Base-by-base conservation (phyloP, 1,140 invertebrate species). In the Pachyrhynchus sulphureomaculatus region DNA sequence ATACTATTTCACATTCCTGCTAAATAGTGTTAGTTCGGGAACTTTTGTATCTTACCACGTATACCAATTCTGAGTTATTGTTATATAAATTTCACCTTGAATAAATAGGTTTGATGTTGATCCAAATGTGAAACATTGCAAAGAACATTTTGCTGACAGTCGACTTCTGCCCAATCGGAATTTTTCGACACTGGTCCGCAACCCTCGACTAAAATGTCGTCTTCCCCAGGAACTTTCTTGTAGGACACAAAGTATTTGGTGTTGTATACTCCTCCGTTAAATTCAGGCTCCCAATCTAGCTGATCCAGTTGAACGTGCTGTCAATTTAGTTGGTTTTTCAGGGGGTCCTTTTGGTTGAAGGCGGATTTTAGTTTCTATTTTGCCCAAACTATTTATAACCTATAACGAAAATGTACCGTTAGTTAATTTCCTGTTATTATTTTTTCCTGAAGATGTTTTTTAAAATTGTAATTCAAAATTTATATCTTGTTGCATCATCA, bases 231-330 rank as follows among this genome's bases (percentile, higher is more conserved):
- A 0, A 88, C 82, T 21, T 87, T 82, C 44, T 85, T 83, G 71
- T 90, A 91, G 8, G 84, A 84, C 4, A 94, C 88, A 66, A 90
- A 90, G 75, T 91, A 94, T 69, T 92, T 92, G 0, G 91, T 95
- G 66, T 88, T 90, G 10, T 84, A 83, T 29, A 92, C 72, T 0
- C 93, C 93, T 0, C 93, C 93, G 76, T 96, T 90, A 72, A 96
- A 96, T 0, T 92, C 93, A 0, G 90, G 84, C 65, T 90, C 86
- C 92, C 92, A 96, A 29, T 82, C 80, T 0, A 96, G 87, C 88
- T 4, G 87, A 87, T 0, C 88, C 90, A 1, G 89, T 81, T 63
- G 88, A 86, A 37, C 86, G 78, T 5, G 88, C 83, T 0, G 83
- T 78, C 10, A 93, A 73, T 47, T 86, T 84, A 1, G 82, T 85